These are phyloP conservation scores for Odocoileus virginianus DNA, from an alignment of 2,113 vertebrate genomes.

Conservation along the genomic window DNA sequence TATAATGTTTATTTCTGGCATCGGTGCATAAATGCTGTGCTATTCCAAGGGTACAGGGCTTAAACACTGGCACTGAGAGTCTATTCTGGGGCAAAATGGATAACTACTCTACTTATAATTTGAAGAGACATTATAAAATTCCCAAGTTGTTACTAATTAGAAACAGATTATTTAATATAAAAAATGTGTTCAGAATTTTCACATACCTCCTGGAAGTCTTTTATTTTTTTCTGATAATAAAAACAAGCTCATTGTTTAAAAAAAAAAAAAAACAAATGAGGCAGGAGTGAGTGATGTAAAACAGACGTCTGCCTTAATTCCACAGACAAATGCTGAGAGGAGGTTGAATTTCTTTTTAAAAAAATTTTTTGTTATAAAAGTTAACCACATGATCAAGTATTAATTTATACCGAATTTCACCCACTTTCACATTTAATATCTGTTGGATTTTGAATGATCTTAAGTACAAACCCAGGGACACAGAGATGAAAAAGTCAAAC, in stretches of 20 bases:
- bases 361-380: not conserved
- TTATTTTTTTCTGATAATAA: not conserved
- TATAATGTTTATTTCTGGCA: not conserved
- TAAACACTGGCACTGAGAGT: not conserved
- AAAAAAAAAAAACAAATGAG: not conserved
- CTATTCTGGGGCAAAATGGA: not conserved
- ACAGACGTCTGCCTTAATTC: not conserved
- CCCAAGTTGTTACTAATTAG: not conserved
- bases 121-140: not conserved
- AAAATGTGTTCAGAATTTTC: not conserved
- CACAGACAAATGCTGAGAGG: not conserved
- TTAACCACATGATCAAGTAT: not conserved
- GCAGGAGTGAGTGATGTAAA: not conserved
- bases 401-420: conserved; percentile 3
- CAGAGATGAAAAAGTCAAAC: not conserved
- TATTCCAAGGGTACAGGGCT: not conserved
- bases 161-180: conserved; percentile 28
- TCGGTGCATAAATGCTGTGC: not conserved
- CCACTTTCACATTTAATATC: not conserved
- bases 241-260: not conserved
- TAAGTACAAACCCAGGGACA: not conserved
- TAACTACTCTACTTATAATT: not conserved
- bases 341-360: not conserved
- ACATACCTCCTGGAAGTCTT: not conserved
- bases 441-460: not conserved